Conservation (phyloP, 2,888 invertebrate species). For the Conus canariensis region DNA sequence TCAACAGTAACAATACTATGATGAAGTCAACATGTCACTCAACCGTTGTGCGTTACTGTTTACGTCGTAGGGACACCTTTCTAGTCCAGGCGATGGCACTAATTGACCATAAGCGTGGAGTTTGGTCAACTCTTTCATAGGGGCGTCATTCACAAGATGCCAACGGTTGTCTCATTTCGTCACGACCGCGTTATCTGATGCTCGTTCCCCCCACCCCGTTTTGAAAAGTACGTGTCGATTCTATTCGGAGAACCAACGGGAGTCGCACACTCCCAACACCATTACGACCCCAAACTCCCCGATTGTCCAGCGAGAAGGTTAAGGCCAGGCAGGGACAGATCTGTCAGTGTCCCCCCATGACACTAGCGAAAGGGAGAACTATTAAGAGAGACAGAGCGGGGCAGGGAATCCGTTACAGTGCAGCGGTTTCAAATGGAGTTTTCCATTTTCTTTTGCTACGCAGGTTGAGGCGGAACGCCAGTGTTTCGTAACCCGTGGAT, state of each 20-base stretch:
- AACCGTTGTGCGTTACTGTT: background rate
- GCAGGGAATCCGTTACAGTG: background rate
- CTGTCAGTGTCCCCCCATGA: too few relatives aligned
- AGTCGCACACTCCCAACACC: too few relatives aligned
- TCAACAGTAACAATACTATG: background rate
- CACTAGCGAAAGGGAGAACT: too few relatives aligned
- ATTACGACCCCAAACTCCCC: too few relatives aligned
- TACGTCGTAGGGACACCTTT: background rate
- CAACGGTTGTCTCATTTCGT: background rate
- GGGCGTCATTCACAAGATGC: background rate
- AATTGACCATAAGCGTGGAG: background rate
- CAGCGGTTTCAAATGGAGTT: background rate
- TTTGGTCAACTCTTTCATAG: background rate
- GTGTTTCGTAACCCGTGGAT: background rate
- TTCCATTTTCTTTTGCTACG: background rate
- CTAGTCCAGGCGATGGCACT: background rate
- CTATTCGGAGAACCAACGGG: too few relatives aligned
- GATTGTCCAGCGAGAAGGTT: too few relatives aligned
- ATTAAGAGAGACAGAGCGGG: too few relatives aligned
- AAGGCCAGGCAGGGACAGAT: too few relatives aligned
- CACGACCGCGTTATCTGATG: constrained; percentile 2
- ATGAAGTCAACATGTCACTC: background rate
- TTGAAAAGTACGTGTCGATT: too few relatives aligned
- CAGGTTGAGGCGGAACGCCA: background rate
- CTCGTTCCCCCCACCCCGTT: too few relatives aligned